phyloP scores from a whole-genome alignment of 2,888 invertebrate genomes.

The Imbricaverruca yamaguchii region DNA sequence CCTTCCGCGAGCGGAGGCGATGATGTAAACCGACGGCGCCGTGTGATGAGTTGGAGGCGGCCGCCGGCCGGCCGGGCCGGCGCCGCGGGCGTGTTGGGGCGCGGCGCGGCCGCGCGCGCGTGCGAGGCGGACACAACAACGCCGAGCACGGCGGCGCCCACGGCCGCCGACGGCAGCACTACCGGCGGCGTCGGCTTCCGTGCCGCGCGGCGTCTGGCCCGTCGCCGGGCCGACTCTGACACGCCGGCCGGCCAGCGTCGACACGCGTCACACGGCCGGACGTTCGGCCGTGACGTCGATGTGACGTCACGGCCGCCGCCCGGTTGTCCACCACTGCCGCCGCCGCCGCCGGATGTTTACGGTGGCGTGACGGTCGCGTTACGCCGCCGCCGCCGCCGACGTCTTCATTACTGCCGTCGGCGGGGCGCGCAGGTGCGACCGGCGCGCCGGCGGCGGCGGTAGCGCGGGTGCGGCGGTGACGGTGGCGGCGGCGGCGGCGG shows the following conservation, averaged over 20 bases:
- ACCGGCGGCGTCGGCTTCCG: too few relatives aligned
- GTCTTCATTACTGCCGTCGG: neutral
- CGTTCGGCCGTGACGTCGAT: neutral
- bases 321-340: neutral
- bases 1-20: neutral
- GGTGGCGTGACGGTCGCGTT: neutral
- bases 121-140: neutral
- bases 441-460: neutral
- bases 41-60: neutral
- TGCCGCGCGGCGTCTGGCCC: too few relatives aligned
- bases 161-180: neutral
- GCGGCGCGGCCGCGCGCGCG: neutral
- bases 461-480: neutral
- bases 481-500: neutral
- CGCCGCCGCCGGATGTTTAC: conserved; percentile 1
- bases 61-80: neutral
- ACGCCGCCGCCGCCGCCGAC: neutral
- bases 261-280: too few relatives aligned
- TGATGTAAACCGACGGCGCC: neutral
- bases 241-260: neutral
- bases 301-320: neutral
- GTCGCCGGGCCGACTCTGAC: too few relatives aligned
- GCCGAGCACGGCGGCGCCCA: neutral
- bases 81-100: neutral
- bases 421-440: neutral